A percentile compares a stretch with the other conserved stretches of the same genome.
Conservation (phyloP, 2,888 invertebrate genomes). For the Nephrocerus scutellatus region DNA sequence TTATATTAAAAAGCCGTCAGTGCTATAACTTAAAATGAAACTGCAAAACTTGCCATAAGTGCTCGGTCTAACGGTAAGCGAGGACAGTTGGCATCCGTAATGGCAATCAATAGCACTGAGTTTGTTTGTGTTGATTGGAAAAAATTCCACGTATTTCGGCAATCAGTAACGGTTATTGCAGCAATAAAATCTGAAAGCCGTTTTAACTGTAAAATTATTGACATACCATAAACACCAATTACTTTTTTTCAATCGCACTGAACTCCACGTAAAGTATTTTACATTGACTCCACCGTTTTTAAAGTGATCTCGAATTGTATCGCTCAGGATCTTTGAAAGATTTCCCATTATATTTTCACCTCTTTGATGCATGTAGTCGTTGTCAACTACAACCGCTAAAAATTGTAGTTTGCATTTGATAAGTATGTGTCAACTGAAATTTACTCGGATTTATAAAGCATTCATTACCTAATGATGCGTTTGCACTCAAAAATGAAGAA, state of each 20-base stretch:
- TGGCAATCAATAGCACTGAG: constrained; percentile 62
- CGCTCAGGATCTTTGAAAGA: constrained; percentile 58
- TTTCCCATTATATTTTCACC: constrained; percentile 53
- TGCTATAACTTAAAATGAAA: no score
- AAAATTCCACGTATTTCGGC: constrained; percentile 66
- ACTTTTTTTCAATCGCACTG: constrained; percentile 66
- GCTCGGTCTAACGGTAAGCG: constrained; percentile 61
- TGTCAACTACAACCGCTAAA: constrained; percentile 65
- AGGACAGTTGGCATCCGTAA: constrained; percentile 74
- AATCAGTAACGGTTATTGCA: constrained; percentile 67
- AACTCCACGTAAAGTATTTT: constrained; percentile 61
- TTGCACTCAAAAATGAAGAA: constrained; percentile 64
- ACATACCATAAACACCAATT: constrained; percentile 8
- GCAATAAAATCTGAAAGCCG: constrained; percentile 61
- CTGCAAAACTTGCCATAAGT: constrained; percentile 50
- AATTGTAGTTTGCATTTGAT: neutral
- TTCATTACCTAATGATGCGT: constrained; percentile 71
- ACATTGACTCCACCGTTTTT: constrained; percentile 63
- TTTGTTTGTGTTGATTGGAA: constrained; percentile 58
- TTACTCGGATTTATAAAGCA: no score
- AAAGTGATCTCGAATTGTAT: constrained; percentile 57
- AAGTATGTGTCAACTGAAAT: constrained; percentile 20
- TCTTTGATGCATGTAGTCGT: constrained; percentile 57
- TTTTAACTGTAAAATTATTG: neutral
- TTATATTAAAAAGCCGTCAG: no score